A percentile compares a stretch with the other conserved stretches of the same genome.
Evolutionary conservation across 1,140 invertebrate genomes (phyloP).

Genomic region (Maconellicoccus hirsutus): DNA sequence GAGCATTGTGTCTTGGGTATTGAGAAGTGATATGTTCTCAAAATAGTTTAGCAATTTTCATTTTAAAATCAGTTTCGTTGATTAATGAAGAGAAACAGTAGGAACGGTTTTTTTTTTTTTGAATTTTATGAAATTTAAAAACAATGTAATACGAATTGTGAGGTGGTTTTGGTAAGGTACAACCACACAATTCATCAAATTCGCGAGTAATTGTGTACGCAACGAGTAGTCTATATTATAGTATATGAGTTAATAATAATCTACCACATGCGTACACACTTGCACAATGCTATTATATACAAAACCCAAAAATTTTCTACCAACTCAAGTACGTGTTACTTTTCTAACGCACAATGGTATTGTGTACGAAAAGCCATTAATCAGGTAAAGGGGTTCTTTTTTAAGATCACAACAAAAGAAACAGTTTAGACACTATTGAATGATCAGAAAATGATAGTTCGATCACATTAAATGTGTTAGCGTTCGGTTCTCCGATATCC

Average conservation of each 20-base stretch:
- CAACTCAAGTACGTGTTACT: not conserved
- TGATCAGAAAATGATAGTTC: constrained; percentile 5
- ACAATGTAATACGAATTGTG: too few species aligned
- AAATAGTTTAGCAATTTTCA: too few species aligned
- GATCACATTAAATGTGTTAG: not conserved
- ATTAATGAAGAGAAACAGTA: too few species aligned
- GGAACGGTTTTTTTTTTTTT: too few species aligned
- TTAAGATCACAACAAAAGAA: not conserved
- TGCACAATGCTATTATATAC: not conserved
- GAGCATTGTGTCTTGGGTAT: too few species aligned
- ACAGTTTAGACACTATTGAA: constrained; percentile 9
- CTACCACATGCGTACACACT: not conserved
- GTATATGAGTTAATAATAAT: not conserved
- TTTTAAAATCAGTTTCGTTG: too few species aligned
- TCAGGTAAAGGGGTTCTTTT: constrained; percentile 7
- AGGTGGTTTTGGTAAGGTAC: too few species aligned
- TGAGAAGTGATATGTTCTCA: too few species aligned
- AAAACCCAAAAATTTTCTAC: not conserved
- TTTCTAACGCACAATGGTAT: not conserved
- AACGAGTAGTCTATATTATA: not conserved
- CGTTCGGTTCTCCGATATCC: not conserved
- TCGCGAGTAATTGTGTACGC: constrained; percentile 6
- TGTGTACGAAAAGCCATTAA: constrained; percentile 7
- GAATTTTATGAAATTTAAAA: too few species aligned
- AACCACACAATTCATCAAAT: too few species aligned